These are phyloP conservation scores for Piezodorus guildinii DNA, from an alignment of 1,140 invertebrate species.

Conservation along the genomic window DNA sequence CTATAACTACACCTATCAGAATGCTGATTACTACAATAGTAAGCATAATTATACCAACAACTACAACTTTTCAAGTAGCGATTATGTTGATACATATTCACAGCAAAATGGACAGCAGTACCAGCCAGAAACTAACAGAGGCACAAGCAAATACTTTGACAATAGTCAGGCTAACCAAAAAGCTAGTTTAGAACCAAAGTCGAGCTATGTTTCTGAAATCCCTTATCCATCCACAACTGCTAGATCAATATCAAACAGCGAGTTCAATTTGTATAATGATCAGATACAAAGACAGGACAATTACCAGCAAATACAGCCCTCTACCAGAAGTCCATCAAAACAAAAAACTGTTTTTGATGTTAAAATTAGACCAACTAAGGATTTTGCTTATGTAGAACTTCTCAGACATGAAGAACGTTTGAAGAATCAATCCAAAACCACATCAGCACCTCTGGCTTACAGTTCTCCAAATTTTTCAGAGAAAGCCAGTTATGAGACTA, in stretches of 20 bases:
- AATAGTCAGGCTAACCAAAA: too few relatives aligned
- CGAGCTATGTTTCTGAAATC: too few relatives aligned
- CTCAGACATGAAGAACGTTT: conserved; percentile 10
- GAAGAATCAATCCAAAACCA: not conserved
- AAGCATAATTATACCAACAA: too few relatives aligned
- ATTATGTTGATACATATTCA: too few relatives aligned
- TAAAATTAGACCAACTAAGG: conserved; percentile 7
- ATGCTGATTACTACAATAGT: too few relatives aligned
- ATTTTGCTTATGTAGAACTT: conserved; percentile 5
- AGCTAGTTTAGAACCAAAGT: too few relatives aligned
- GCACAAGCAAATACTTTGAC: too few relatives aligned
- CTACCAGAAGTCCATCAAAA: not conserved
- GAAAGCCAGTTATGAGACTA: not conserved
- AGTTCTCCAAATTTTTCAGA: not conserved
- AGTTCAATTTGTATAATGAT: not conserved
- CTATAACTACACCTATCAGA: too few relatives aligned
- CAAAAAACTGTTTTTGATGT: conserved; percentile 8
- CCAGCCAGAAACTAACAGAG: too few relatives aligned
- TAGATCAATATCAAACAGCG: not conserved
- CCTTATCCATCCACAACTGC: not conserved
- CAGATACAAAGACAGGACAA: not conserved
- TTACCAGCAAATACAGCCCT: not conserved
- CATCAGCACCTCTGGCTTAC: not conserved
- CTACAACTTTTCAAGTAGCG: too few relatives aligned
- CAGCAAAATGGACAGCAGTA: too few relatives aligned